Evolutionary conservation across 2,888 invertebrate species (phyloP), one percentile per base, ranked within the genome.

Genomic region (Acleris emargana): DNA sequence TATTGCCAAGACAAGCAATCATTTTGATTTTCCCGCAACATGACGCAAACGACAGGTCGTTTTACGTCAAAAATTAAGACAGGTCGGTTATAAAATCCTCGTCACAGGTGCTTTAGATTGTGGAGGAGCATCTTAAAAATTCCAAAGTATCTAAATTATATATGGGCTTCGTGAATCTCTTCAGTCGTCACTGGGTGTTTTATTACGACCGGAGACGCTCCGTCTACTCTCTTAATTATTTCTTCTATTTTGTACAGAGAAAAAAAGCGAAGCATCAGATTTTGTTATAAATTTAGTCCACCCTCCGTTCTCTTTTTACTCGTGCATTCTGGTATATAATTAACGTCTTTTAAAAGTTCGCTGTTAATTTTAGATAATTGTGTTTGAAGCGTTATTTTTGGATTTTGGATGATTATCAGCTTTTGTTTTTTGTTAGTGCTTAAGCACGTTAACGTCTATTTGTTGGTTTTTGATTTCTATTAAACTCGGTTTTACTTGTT

Each of bases 181-280:
- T 89, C 91, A 86, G 77, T 89, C 90, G 83, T 77, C 86, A 77
- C 72, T 28, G 75, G 83, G 87, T 90, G 83, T 89, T 90, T 91
- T 90, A 90, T 89, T 90, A 87, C 89, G 76, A 69, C 70, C 74
- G 69, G 77, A 76, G 75, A 73, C 73, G 80, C 79, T 74, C 71
- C 79, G 86, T 81, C 85, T 88, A 87, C 73, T 81, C 79, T 83
- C 84, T 87, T 90, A 90, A 91, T 91, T 91, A 91, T 90, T 89
- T 86, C 80, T 84, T 85, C 83, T 81, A 80, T 88, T 89, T 82
- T 80, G 80, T 81, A 74, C 76, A 78, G 72, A 75, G 78, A 85
- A 86, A 88, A 86, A 85, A 81, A 72, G 79, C 83, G 79, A 80
- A 82, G 88, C 86, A 77, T 90, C 89, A 84, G 86, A 87, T 89